Evolutionary conservation across 1,140 invertebrate species (phyloP).

Genomic region (Agrypnia vestita): DNA sequence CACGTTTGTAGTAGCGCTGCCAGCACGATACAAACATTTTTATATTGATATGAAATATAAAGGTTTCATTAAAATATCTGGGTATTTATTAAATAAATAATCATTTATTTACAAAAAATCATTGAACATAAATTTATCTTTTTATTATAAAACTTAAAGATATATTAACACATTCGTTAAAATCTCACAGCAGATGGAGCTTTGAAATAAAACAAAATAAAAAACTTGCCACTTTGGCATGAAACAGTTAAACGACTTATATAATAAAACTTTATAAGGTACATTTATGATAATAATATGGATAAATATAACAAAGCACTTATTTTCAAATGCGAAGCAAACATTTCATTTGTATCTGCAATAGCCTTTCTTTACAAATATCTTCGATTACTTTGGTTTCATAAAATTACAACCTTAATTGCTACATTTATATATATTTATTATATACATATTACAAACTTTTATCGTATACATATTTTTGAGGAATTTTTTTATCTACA

Average conservation of each 20-base stretch:
- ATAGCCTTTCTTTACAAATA: conserved; percentile 59
- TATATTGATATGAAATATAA: too few relatives aligned
- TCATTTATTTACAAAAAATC: conserved; percentile 41
- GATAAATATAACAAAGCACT: conserved; percentile 50
- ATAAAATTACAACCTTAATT: conserved; percentile 60
- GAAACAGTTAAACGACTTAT: conserved; percentile 44
- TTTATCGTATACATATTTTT: conserved; percentile 60
- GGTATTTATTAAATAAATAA: conserved; percentile 42
- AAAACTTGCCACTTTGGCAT: conserved; percentile 31
- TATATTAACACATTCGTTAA: conserved; percentile 43
- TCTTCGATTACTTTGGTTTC: conserved; percentile 60
- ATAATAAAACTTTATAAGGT: conserved; percentile 48
- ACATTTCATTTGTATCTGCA: conserved; percentile 57
- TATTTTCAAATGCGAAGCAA: conserved; percentile 58
- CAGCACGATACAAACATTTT: too few relatives aligned
- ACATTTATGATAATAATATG: conserved; percentile 50
- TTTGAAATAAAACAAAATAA: conserved; percentile 49
- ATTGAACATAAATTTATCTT: conserved; percentile 33
- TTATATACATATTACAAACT: conserved; percentile 53
- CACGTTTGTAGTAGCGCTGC: too few relatives aligned
- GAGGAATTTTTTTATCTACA: conserved; percentile 61
- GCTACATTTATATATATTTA: conserved; percentile 50
- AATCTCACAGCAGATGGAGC: conserved; percentile 45
- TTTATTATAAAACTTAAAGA: conserved; percentile 51
- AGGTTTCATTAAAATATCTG: neutral